These are phyloP conservation scores for Bombyx mandarina DNA, from an alignment of 1,140 invertebrate species.

Conservation along the genomic window DNA sequence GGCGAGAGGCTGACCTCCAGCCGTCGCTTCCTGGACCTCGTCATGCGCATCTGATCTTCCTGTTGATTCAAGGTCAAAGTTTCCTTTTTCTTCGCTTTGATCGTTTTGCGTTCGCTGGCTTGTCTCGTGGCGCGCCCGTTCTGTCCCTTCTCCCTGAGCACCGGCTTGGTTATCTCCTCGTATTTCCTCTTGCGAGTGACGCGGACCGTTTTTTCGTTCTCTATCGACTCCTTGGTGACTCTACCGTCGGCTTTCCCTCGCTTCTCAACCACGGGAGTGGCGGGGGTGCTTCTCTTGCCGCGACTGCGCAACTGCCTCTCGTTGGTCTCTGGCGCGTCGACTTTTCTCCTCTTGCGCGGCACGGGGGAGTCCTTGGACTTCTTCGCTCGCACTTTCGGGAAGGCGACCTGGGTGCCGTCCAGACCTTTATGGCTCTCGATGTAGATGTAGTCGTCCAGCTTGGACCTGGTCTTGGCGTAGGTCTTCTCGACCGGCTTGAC, in stretches of 20 bases:
- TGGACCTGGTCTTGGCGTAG: constrained; percentile 53
- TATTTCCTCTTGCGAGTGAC: constrained; percentile 42
- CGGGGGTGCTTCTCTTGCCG: constrained; percentile 7
- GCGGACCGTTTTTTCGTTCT: constrained; percentile 44
- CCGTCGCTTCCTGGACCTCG: constrained; percentile 37
- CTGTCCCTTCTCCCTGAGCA: constrained; percentile 54
- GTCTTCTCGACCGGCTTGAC: constrained; percentile 62
- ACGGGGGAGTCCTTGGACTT: constrained; percentile 37
- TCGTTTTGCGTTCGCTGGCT: constrained; percentile 33
- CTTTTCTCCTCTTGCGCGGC: constrained; percentile 43
- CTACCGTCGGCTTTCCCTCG: constrained; percentile 24
- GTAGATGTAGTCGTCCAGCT: constrained; percentile 58
- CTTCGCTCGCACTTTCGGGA: constrained; percentile 46
- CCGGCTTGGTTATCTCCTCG: constrained; percentile 46
- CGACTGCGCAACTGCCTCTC: constrained; percentile 23
- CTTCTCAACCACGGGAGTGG: constrained; percentile 16
- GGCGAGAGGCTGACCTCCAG: constrained; percentile 50
- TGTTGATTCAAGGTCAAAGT: constrained; percentile 20
- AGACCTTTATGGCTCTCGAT: constrained; percentile 54
- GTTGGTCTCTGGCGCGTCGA: constrained; percentile 16
- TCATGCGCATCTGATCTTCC: constrained; percentile 36
- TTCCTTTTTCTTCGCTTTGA: constrained; percentile 26
- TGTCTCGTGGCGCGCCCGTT: constrained; percentile 37
- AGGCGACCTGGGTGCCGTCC: constrained; percentile 51
- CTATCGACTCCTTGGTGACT: constrained; percentile 56